Evolutionary conservation across 2,888 invertebrate genomes (phyloP).

Genomic region (Drosophila antonietae): DNA sequence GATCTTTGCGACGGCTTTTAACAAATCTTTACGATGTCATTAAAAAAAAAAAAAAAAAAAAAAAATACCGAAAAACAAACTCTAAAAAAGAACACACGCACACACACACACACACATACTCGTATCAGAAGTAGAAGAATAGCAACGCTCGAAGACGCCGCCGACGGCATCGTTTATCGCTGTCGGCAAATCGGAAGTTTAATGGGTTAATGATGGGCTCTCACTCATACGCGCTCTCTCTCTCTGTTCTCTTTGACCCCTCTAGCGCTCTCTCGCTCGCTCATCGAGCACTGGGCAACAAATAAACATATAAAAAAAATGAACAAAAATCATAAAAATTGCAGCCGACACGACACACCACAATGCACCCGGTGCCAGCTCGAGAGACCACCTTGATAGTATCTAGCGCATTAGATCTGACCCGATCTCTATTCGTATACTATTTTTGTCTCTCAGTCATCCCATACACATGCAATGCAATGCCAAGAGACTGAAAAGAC

Average conservation of each 20-base stretch:
- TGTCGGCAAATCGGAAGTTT: constrained; percentile 80
- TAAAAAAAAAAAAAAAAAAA: constrained; percentile 64
- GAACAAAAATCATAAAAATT: constrained; percentile 75
- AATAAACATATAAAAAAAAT: constrained; percentile 76
- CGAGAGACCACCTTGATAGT: constrained; percentile 69
- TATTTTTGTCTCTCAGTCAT: constrained; percentile 32
- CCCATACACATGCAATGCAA: not conserved
- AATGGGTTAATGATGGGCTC: constrained; percentile 78
- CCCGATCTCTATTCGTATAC: constrained; percentile 33
- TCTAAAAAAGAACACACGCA: constrained; percentile 30
- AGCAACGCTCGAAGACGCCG: constrained; percentile 27
- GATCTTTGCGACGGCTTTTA: constrained; percentile 74
- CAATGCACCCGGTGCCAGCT: constrained; percentile 73
- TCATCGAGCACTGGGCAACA: constrained; percentile 49
- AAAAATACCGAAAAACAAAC: constrained; percentile 32
- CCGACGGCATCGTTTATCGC: constrained; percentile 72
- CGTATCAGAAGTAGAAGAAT: constrained; percentile 6
- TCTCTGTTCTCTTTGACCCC: constrained; percentile 6
- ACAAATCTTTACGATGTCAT: constrained; percentile 81
- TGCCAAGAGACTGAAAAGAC: not conserved
- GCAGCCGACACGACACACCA: constrained; percentile 69
- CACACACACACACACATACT: constrained; percentile 18
- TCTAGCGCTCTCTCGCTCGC: constrained; percentile 2
- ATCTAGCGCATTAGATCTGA: constrained; percentile 33
- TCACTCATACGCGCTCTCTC: constrained; percentile 16